Evolutionary conservation across 2,888 invertebrate species (phyloP).

Genomic region (Actias luna): DNA sequence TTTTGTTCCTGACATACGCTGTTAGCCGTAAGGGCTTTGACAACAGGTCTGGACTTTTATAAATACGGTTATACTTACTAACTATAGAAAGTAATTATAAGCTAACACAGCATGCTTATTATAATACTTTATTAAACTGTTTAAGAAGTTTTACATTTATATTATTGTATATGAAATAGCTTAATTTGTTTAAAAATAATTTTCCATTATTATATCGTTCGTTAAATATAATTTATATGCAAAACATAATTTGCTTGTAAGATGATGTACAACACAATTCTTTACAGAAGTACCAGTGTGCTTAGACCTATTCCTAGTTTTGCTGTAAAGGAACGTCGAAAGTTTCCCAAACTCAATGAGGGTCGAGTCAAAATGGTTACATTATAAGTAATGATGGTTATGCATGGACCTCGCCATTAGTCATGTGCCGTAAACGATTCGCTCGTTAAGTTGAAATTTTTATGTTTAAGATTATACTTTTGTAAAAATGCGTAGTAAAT

Average conservation of each 20-base stretch:
- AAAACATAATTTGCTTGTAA: conserved; percentile 61
- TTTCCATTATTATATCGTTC: conserved; percentile 24
- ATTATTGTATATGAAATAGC: background rate
- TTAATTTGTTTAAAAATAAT: background rate
- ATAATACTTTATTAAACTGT: no score
- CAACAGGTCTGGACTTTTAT: no score
- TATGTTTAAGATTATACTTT: conserved; percentile 5
- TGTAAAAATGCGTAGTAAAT: background rate
- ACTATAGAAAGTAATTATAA: no score
- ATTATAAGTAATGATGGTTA: conserved; percentile 64
- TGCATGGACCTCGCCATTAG: conserved; percentile 53
- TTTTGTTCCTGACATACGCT: no score
- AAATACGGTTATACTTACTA: no score
- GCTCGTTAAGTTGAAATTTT: conserved; percentile 50
- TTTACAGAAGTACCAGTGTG: conserved; percentile 49
- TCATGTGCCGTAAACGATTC: conserved; percentile 65
- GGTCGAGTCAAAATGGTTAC: conserved; percentile 47
- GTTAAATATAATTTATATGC: conserved; percentile 39
- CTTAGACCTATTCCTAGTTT: conserved; percentile 19
- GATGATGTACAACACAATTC: conserved; percentile 61
- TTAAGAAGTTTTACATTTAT: no score
- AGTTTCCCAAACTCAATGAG: conserved; percentile 22
- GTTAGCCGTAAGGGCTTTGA: no score
- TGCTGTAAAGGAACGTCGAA: background rate
- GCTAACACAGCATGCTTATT: no score